Conservation (phyloP, 1,140 invertebrate species). For the Brachionus koreanus region DNA sequence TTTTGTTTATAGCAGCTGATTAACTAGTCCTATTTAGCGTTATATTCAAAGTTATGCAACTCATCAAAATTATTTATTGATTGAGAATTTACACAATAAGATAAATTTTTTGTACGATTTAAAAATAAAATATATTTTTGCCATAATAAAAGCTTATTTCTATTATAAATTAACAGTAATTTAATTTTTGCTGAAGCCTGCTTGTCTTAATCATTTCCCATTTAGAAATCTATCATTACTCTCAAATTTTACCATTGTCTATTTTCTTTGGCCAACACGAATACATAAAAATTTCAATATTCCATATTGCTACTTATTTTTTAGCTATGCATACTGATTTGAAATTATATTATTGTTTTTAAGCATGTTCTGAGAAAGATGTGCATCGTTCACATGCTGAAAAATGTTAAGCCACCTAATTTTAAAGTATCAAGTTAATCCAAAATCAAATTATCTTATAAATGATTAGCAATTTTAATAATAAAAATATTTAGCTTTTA, state of each 20-base stretch:
- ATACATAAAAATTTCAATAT: too few relatives aligned
- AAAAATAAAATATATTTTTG: too few relatives aligned
- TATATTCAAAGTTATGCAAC: neutral
- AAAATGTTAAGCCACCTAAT: too few relatives aligned
- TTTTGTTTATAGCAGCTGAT: slow-evolving; percentile 1
- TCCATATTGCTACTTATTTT: too few relatives aligned
- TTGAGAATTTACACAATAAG: neutral
- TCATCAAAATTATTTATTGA: neutral
- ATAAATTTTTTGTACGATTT: neutral
- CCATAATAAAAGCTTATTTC: neutral
- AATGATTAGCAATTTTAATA: too few relatives aligned
- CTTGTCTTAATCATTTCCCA: neutral
- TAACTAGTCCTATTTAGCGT: neutral
- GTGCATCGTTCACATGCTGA: too few relatives aligned
- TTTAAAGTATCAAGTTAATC: too few relatives aligned
- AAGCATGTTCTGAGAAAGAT: too few relatives aligned
- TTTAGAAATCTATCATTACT: neutral
- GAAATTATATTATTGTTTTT: too few relatives aligned
- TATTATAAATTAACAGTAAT: neutral
- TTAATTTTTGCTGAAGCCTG: neutral
- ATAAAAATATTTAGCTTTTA: too few relatives aligned
- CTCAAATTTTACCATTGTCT: neutral
- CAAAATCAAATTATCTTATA: too few relatives aligned
- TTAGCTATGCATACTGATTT: too few relatives aligned
- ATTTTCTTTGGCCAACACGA: neutral